phyloP scores from a whole-genome alignment of 2,888 invertebrate genomes.

The Homarus gammarus region DNA sequence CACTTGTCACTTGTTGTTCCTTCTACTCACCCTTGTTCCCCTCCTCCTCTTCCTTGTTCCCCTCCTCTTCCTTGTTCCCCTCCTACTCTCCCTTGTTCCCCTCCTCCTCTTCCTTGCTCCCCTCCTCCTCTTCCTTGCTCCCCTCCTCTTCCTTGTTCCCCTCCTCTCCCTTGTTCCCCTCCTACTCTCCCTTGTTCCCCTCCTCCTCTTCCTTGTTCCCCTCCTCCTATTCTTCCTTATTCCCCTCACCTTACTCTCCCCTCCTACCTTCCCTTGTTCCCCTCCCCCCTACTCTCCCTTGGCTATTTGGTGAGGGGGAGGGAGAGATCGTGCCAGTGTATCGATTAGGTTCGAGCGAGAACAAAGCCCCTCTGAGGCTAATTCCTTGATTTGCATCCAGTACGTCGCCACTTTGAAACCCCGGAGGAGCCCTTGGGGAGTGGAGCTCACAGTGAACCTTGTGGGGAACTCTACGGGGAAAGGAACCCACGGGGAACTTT shows the following conservation, averaged over 20 bases:
- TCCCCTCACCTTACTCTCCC: neutral
- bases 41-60: neutral
- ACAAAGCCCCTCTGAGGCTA: conserved; percentile 27
- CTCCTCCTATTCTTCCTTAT: neutral
- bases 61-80: neutral
- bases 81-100: neutral
- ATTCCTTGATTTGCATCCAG: conserved; percentile 37
- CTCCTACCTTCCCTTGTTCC: neutral
- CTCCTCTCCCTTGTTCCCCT: neutral
- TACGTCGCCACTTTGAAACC: conserved; percentile 23
- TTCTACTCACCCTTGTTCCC: neutral
- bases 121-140: neutral
- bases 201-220: neutral
- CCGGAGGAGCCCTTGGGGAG: neutral
- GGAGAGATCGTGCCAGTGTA: neutral
- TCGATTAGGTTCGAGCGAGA: conserved; percentile 22
- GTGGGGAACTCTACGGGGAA: neutral
- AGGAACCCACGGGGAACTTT: neutral
- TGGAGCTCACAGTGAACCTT: neutral
- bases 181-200: neutral
- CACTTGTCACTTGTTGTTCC: neutral
- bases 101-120: neutral
- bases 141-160: neutral
- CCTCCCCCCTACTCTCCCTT: neutral
- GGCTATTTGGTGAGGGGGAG: neutral